Conservation (phyloP, 1,140 invertebrate species). For the Saccostrea glomerata region DNA sequence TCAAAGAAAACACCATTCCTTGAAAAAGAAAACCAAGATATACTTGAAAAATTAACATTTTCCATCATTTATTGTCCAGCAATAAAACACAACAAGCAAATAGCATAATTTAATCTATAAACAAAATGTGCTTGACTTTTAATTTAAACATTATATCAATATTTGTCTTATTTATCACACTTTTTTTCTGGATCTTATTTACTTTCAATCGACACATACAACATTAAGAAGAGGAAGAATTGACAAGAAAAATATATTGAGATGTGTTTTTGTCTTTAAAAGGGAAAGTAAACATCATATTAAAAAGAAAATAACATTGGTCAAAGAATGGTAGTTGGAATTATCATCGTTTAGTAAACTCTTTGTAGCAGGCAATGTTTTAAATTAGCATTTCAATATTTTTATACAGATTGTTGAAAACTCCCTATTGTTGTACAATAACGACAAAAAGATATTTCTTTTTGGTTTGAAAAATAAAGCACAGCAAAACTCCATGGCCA, state of each 20-base stretch:
- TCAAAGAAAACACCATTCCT: no score
- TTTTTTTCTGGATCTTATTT: neutral
- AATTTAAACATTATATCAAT: neutral
- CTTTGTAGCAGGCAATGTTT: no score
- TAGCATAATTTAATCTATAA: neutral
- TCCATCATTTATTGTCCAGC: neutral
- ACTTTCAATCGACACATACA: neutral
- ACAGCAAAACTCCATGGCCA: no score
- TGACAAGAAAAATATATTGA: neutral
- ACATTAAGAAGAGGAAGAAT: neutral
- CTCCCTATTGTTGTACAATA: no score
- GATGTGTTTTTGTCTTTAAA: neutral
- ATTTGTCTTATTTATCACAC: neutral
- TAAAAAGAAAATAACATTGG: no score
- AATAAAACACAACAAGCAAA: slow-evolving; percentile 2
- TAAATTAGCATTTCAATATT: no score
- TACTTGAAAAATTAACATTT: neutral
- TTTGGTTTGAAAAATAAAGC: no score
- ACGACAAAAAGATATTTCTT: no score
- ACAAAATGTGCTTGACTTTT: neutral
- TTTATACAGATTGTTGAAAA: no score
- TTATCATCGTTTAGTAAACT: no score
- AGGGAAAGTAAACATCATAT: no score
- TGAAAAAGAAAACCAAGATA: neutral
- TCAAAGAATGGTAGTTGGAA: no score